Conservation (phyloP, 2,888 invertebrate genomes). For the Polia nebulosa region DNA sequence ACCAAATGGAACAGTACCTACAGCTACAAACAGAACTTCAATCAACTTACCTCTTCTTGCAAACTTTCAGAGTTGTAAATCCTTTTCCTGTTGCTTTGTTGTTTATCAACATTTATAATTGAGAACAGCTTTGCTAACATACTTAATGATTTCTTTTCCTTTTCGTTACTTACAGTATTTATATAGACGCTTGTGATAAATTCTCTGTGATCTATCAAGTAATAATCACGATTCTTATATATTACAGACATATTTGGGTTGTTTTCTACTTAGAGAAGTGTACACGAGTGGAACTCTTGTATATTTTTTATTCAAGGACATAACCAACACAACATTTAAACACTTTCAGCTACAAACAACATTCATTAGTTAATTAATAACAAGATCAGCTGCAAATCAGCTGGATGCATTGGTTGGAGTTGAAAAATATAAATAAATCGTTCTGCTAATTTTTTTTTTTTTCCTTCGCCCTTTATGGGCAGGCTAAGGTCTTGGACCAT, state of each 20-base stretch:
- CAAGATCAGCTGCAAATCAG: not conserved
- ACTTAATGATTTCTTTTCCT: constrained; percentile 63
- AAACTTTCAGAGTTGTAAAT: constrained; percentile 63
- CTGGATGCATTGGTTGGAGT: not conserved
- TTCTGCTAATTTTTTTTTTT: too few relatives aligned
- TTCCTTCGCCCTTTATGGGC: too few relatives aligned
- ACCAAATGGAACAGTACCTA: not conserved
- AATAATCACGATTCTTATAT: constrained; percentile 58
- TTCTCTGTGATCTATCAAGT: constrained; percentile 77
- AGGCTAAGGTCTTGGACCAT: too few relatives aligned
- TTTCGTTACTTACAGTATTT: constrained; percentile 67
- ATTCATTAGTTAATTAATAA: not conserved
- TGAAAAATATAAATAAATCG: not conserved
- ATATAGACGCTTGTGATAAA: constrained; percentile 75
- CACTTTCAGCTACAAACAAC: not conserved
- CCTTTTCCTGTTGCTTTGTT: constrained; percentile 73
- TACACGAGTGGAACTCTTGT: not conserved
- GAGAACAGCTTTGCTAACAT: constrained; percentile 77
- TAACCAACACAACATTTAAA: not conserved
- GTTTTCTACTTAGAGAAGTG: not conserved
- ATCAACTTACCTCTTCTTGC: constrained; percentile 75
- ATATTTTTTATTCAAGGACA: not conserved
- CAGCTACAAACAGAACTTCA: not conserved
- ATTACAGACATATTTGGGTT: constrained; percentile 47
- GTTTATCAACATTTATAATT: constrained; percentile 65